Evolutionary conservation across 1,140 invertebrate species (phyloP).

Genomic region (Drosophila sechellia): DNA sequence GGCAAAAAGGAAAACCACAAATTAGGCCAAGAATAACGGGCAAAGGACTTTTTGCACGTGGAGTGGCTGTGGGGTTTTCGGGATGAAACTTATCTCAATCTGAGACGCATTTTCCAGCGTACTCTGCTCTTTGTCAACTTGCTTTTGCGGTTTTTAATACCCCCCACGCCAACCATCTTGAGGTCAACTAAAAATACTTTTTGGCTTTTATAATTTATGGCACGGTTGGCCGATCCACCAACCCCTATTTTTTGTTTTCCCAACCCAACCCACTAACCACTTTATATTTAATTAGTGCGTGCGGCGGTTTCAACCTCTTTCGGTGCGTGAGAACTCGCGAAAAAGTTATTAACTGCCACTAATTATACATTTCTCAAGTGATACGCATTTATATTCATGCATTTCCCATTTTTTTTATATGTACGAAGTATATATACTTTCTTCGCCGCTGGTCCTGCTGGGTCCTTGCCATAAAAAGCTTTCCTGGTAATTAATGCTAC

Average conservation of each 20-base stretch:
- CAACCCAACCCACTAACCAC: constrained; percentile 5
- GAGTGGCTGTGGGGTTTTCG: not conserved
- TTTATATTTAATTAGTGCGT: constrained; percentile 74
- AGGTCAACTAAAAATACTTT: constrained; percentile 61
- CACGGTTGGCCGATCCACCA: constrained; percentile 19
- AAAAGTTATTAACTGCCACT: constrained; percentile 76
- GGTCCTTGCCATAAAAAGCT: constrained; percentile 54
- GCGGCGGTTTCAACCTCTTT: constrained; percentile 39
- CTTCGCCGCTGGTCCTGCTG: constrained; percentile 6
- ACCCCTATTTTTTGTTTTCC: not conserved
- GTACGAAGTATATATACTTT: constrained; percentile 15
- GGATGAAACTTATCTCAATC: constrained; percentile 64
- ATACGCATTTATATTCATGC: constrained; percentile 72
- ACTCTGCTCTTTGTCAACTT: constrained; percentile 62
- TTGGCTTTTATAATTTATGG: constrained; percentile 65
- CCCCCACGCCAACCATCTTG: not conserved
- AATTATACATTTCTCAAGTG: constrained; percentile 68
- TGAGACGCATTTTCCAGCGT: constrained; percentile 63
- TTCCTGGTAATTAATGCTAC: constrained; percentile 67
- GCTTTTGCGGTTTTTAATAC: constrained; percentile 38
- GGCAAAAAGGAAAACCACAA: constrained; percentile 67
- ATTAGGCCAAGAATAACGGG: constrained; percentile 57
- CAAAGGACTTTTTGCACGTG: constrained; percentile 48
- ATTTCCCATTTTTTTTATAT: constrained; percentile 38
- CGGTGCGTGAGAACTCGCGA: constrained; percentile 63